phyloP scores from a whole-genome alignment of 2,888 invertebrate genomes.

The Parelbella ahira region DNA sequence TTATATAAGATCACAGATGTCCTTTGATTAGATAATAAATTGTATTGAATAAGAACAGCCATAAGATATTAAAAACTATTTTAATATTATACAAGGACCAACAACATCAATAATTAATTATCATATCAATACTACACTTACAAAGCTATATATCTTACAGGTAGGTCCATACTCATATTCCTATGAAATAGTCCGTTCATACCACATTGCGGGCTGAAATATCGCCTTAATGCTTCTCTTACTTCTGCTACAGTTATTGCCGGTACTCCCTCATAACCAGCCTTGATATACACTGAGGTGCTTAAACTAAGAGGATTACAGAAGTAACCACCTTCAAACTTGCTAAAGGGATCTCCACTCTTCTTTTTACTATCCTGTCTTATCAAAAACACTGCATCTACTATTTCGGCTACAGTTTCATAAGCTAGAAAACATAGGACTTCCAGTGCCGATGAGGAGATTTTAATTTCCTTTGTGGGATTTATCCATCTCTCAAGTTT shows the following conservation, averaged over 20 bases:
- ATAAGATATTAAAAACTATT: no score
- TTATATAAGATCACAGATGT: no score
- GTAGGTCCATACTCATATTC: slow-evolving; percentile 67
- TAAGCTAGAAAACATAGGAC: slow-evolving; percentile 92
- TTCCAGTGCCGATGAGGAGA: slow-evolving; percentile 84
- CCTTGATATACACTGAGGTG: slow-evolving; percentile 77
- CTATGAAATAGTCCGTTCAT: slow-evolving; percentile 75
- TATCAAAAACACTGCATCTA: slow-evolving; percentile 90
- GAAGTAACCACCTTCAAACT: slow-evolving; percentile 83
- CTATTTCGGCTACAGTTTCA: slow-evolving; percentile 93
- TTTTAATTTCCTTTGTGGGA: slow-evolving; percentile 81
- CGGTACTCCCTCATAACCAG: slow-evolving; percentile 83
- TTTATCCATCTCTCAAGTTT: slow-evolving; percentile 84
- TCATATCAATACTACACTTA: no score
- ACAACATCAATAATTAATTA: no score
- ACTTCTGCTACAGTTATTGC: slow-evolving; percentile 90
- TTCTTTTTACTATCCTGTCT: slow-evolving; percentile 87
- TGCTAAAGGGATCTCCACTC: slow-evolving; percentile 84
- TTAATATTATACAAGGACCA: no score
- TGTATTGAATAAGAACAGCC: no score
- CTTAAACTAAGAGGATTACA: slow-evolving; percentile 82
- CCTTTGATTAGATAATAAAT: no score
- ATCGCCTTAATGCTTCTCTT: slow-evolving; percentile 89
- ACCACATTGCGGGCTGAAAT: slow-evolving; percentile 82
- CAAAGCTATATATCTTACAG: slow-evolving; percentile 56